Base-by-base conservation (phyloP, 2,113 vertebrate genomes). In the Mus spicilegus region DNA sequence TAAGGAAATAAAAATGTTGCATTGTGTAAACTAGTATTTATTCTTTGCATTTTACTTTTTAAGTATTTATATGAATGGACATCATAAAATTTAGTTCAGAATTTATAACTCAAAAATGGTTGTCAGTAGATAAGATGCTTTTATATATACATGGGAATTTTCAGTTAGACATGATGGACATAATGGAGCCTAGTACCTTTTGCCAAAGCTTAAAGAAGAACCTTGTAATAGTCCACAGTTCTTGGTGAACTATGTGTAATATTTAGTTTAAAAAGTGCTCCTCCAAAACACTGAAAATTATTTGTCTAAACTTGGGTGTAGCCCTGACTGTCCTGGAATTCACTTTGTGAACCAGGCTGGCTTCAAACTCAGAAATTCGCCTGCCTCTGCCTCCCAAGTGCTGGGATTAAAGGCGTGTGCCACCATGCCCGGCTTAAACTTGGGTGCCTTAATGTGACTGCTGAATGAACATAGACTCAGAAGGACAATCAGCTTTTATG, bases 1-100 rank as follows among this genome's bases (percentile, higher is more conserved):
- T 95, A 91, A 91, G n/a, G 69, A 85, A 49, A 26, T 77, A 56
- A 93, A 93, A 61, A 78, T 61, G 20, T 33, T 33, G 8, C 80
- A 9, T 80, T 85, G 1, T 86, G 6, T 94, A 87, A 96, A 81
- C 7, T 33, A 78, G 20, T 89, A 10, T 91, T 11, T 46, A 72
- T 97, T 95, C 42, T 75, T 96, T 72, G 46, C 93, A 69, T 93
- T 96, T 42, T 20, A 65, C 67, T 87, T 85, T 95, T 84, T 67
- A 96, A 77, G 6, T 93, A 90, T 89, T 94, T 96, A 94, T 24
- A 65, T 95, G 26, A 88, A 58, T 67, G 63, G 26, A 36, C 39
- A 89, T 89, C 54, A 46, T 20, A 93, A 87, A 96, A 73, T 92
- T 92, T 96, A 87, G 46, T 26, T 67, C 77, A 73, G 61, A 95